A percentile compares a stretch with the other conserved stretches of the same genome.
These are phyloP conservation scores for Gymnorhina tibicen DNA, from an alignment of 2,113 vertebrate genomes.

Conservation along the genomic window DNA sequence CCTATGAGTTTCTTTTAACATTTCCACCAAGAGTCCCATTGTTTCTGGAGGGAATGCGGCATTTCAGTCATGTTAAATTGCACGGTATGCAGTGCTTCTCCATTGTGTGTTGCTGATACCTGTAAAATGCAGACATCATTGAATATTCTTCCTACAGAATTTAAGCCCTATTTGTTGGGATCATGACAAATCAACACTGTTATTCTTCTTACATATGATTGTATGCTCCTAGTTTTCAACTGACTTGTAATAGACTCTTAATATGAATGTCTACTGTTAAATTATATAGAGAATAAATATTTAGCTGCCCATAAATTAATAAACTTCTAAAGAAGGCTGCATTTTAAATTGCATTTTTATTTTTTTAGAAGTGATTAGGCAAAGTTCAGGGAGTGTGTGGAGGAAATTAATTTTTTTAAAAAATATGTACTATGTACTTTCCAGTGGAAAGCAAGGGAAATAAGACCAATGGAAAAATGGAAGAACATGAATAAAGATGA, in stretches of 20 bases:
- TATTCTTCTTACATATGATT: not conserved
- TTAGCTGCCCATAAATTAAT: not conserved
- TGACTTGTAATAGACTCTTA: not conserved
- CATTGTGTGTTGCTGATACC: not conserved
- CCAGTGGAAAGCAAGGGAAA: not conserved
- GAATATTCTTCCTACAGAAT: not conserved
- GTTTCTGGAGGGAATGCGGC: not conserved
- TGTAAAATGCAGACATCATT: not conserved
- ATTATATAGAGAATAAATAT: not conserved
- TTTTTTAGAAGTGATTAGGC: not conserved
- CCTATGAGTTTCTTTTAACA: not conserved
- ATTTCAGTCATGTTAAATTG: not conserved
- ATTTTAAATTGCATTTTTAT: not conserved
- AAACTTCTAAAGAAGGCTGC: not conserved
- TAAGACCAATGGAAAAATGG: not conserved
- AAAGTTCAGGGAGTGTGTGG: not conserved
- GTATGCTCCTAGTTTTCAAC: not conserved
- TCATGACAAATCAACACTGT: not conserved
- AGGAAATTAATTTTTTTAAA: not conserved
- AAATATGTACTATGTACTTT: not conserved
- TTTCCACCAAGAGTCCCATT: not conserved
- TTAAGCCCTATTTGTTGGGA: not conserved
- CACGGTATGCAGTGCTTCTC: not conserved
- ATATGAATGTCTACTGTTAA: not conserved
- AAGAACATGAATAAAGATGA: not conserved